Base-by-base conservation (phyloP, 2,797 vertebrate genomes). In the Rhinogobio ventralis region DNA sequence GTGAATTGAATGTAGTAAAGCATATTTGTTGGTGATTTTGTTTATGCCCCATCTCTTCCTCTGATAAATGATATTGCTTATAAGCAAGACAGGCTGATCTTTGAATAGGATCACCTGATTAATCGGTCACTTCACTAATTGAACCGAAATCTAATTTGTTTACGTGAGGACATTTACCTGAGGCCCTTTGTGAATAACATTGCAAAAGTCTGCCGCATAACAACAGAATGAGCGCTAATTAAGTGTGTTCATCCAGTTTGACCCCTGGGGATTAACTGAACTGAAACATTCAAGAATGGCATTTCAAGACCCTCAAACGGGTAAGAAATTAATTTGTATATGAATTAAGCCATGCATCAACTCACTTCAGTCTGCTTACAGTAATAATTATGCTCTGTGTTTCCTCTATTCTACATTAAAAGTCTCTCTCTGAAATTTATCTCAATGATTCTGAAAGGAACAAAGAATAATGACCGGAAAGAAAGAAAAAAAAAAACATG, bases 251-350 rank as follows among this genome's bases (percentile, higher is more conserved):
- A 64, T 85, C 77, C 83, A 85, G 68, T 80, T 79, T 85, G 83
- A 85, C 76, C 83, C 76, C 23, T 85, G 83, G 83, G 83, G 76
- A 85, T 85, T 79, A 85, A 85, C 55, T 85, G 68, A 79, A 85
- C 76, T 80, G 83, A 79, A 85, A 85, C 76, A 72, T 73, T 79
- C 68, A 79, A 85, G 83, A 80, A 64, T 85, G 83, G 57, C 83
- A 85, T 85, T 85, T 85, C 68, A 23, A 69, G 57, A 73, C 76
- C 53, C 77, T 79, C 68, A 66, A 79, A 77, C 20, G 28, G 28
- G 74, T 78, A 71, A 7, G 5, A 36, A 60, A 84, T 60, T 69
- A 71, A 84, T 84, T 84, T 84, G 57, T 77, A 69, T n/a, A 84
- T 79, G 83, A 79, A 73, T 64, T 79, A 79, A 85, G 57, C 68